Conservation (phyloP, 1,140 invertebrate genomes). For the Drosophila sp. region DNA sequence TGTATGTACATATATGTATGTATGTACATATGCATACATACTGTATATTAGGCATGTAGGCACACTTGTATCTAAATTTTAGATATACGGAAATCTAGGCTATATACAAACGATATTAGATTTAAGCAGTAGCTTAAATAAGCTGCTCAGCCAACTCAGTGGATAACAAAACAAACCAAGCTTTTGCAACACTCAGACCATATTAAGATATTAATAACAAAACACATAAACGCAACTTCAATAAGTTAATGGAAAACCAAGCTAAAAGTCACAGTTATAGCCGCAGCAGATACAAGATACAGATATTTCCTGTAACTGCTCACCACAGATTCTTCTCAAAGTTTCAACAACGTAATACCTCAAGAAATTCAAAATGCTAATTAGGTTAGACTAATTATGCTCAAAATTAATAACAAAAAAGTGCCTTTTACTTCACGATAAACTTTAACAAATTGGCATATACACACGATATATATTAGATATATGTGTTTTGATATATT, state of each 20-base stretch:
- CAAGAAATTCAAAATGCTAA: conserved; percentile 50
- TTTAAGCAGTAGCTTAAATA: conserved; percentile 33
- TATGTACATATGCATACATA: not conserved
- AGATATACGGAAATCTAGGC: not conserved
- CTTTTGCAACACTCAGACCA: conserved; percentile 66
- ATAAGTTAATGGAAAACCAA: not conserved
- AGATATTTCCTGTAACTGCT: not conserved
- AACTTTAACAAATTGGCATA: conserved; percentile 39
- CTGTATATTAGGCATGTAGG: conserved; percentile 6
- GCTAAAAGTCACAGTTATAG: not conserved
- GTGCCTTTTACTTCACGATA: conserved; percentile 56
- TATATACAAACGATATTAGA: conserved; percentile 36
- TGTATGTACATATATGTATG: conserved; percentile 18
- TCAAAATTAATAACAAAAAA: conserved; percentile 45
- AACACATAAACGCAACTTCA: conserved; percentile 23
- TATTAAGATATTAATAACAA: conserved; percentile 68
- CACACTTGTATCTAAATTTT: conserved; percentile 10
- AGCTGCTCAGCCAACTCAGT: conserved; percentile 71
- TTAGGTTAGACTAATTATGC: conserved; percentile 48
- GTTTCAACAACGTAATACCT: conserved; percentile 62
- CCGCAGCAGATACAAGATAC: not conserved
- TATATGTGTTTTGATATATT: conserved; percentile 16
- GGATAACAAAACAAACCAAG: conserved; percentile 59
- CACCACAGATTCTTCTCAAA: conserved; percentile 2
- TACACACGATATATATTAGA: conserved; percentile 14